Base-by-base conservation (phyloP, 2,113 vertebrate species). In the Sebastes schlegelii region DNA sequence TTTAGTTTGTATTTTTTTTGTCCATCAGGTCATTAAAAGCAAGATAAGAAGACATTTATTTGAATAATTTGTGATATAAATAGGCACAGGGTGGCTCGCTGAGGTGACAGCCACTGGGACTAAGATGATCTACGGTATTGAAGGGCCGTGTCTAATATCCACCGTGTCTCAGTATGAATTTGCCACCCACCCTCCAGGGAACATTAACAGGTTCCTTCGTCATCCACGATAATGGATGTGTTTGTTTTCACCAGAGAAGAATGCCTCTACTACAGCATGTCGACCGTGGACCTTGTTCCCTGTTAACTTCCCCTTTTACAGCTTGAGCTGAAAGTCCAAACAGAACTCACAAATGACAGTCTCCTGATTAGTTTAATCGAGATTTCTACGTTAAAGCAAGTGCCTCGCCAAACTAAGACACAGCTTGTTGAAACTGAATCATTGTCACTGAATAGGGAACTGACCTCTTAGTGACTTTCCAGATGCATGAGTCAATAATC, bases 141-240 rank as follows among this genome's bases (percentile, higher is more conserved):
- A 81, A 84, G 77, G 21, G 12, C 45, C 19, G 26, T 74, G 69
- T 88, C 77, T 85, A 93, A 92, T 92, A 76, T 70, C 77, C 69
- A n/a, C 42, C 7, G 19, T 72, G 57, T 80, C 52, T 71, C 79
- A 2, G 55, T 51, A 86, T 90, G 91, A 94, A 92, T 94, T 91
- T 94, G 73, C 70, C 92, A 92, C 90, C 48, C n/a, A 87, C 82
- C 19, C 89, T 93, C 69, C 45, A 93, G 68, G 64, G 62, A 82
- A 74, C 70, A 79, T 80, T 84, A 83, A 75, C 70, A 80, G 65
- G 49, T 69, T 74, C 48, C 34, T 75, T 64, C 60, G 51, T 89
- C 85, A 85, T 68, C n/a, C 0, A 21, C 49, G 17, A 77, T 83
- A 68, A 90, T 82, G 23, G 88, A 86, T 82, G 60, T 69, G 77